Base-by-base conservation (phyloP, 1,140 invertebrate genomes). In the Globodera ellingtonae region DNA sequence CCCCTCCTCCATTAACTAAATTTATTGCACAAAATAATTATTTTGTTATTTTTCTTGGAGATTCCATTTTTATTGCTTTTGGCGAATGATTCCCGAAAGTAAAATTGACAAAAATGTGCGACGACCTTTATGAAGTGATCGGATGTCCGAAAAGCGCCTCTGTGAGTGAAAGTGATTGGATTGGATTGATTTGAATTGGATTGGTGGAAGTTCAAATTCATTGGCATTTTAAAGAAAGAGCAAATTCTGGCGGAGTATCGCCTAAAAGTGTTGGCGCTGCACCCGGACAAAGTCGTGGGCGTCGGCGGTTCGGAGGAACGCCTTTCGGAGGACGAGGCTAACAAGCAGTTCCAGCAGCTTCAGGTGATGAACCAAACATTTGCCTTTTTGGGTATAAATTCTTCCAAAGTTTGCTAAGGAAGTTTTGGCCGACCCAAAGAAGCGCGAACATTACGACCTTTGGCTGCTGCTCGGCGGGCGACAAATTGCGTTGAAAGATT, bases 191-290 rank as follows among this genome's bases (percentile, higher is more conserved):
- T n/a, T n/a, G n/a, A 24, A 24, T 24, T 24, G 18, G 3, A 47
- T 4, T 13, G 21, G 18, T 7, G 6, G 10, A 69, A 13, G 56
- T n/a, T n/a, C n/a, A 15, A 18, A 59, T 5, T 59, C 0, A 59
- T 15, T 69, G 66, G 21, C n/a, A 69, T 67, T 9, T 75, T 59
- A 18, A 5, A 67, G 62, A 62, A 44, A 35, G 75, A 77, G 48
- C 75, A 77, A 77, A 77, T 77, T 77, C 47, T 77, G 75, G 75
- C 69, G 10, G 75, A 77, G 48, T 77, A 77, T 47, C 52, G 56
- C 9, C 10, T 24, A 46, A 77, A 77, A 46, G 75, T 69, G n/a
- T 62, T 77, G 46, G 46, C 10, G 13, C 47, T 77, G 69, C 75
- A 77, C 47, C 75, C 75, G 50, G 75, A 77, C 35, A 77, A 77